Base-by-base conservation (phyloP, 2,113 vertebrate species). In the Apus apus region DNA sequence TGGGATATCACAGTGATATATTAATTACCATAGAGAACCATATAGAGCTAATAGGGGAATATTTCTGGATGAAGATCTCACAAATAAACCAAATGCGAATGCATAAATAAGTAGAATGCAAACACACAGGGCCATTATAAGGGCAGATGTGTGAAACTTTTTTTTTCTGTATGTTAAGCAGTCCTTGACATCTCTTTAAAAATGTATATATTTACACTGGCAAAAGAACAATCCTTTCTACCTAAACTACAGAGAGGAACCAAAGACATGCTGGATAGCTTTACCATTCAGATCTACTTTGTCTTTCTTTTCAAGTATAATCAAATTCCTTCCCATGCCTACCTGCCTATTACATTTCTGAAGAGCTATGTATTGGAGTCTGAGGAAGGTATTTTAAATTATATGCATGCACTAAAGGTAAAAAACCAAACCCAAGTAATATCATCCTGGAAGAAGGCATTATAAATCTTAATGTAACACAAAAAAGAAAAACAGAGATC, bases 91-190 rank as follows among this genome's bases (percentile, higher is more conserved):
- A 87, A 94, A 94, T 84, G 16, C 5, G 79, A 93, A 97, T 94
- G 94, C 94, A 97, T 96, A 95, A 96, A 84, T 96, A 96, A 96
- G 95, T 88, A 93, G 94, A 91, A 96, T 71, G 60, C 85, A 93
- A 93, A 96, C 83, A 93, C 93, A 89, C 18, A 94, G 57, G 54
- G 38, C 95, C 87, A 91, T 95, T 96, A 96, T 93, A 51, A 92
- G 68, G 73, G 57, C 72, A 94, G 72, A 96, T 46, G 85, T 84
- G 94, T 88, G 96, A 95, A 93, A 94, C n/a, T 54, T 94, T 89
- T 94, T 95, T 86, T 79, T 62, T 67, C 90, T 90, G 48, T 88
- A 95, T 78, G 68, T 87, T 94, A 95, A 90, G 72, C 95, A 95
- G 90, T 27, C 53, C 90, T 91, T 96, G 94, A 96, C 93, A 88